Base-by-base conservation (phyloP, 2,113 vertebrate species). In the Tyto alba region DNA sequence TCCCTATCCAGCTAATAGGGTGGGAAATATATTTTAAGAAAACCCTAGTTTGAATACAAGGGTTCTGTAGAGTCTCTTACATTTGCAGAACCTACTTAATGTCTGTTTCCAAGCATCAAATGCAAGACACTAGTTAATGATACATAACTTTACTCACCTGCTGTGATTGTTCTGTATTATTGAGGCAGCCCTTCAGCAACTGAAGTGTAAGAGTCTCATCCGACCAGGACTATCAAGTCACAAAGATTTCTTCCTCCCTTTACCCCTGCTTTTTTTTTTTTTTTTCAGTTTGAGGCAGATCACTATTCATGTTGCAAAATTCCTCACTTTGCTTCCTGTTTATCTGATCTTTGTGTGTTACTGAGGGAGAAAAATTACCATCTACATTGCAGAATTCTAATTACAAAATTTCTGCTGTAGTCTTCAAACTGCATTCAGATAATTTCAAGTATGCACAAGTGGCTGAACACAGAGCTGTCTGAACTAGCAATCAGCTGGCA, bases 331-430 rank as follows among this genome's bases (percentile, higher is more conserved):
- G 92, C 95, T 96, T 95, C 93, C 81, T 94, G 89, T 96, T 97
- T 96, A 93, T 96, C 92, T 97, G 91, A 96, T 95, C 94, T 96
- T 89, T 91, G 76, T 89, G 86, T 92, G 91, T 90, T 95, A 91
- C 79, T 52, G 71, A 95, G 93, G 93, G 86, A 88, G 57, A 85
- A 94, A 95, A 97, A 97, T 96, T 96, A 93, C 95, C 95, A 97
- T 96, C 96, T 95, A 95, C 87, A 91, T 93, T 94, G 93, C 97
- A 80, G 95, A 97, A 95, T 97, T 97, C 88, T 96, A 97, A 96
- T 97, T 97, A 94, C 95, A 95, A 95, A 97, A 97, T 97, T 97
- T 97, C 96, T 97, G 94, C 96, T 97, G 95, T 95, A 89, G 95
- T 97, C 96, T 96, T 96, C 95, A 97, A 97, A 95, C 95, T 94